A percentile compares a stretch with the other conserved stretches of the same genome.
Evolutionary conservation across 1,140 invertebrate species (phyloP).

Genomic region (Zaprionus ornatus): DNA sequence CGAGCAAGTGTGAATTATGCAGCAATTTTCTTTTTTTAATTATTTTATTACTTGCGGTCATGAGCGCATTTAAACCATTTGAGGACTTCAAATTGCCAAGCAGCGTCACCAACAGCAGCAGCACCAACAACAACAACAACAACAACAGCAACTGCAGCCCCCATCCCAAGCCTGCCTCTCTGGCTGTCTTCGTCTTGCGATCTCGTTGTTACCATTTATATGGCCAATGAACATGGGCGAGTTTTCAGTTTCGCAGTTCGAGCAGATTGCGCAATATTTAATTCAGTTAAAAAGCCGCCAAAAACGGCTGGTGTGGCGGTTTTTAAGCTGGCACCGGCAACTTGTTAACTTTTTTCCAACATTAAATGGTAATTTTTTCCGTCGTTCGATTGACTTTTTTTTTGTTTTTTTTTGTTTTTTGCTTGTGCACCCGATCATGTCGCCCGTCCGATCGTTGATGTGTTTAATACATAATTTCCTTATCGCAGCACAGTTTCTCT

Average conservation of each 20-base stretch:
- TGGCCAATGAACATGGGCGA: slow-evolving; percentile 75
- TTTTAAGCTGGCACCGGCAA: slow-evolving; percentile 55
- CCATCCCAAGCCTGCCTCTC: neutral
- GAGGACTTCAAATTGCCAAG: slow-evolving; percentile 65
- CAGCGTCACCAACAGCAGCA: slow-evolving; percentile 51
- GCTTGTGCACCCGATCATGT: slow-evolving; percentile 42
- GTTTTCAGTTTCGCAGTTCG: slow-evolving; percentile 42
- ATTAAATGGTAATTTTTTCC: slow-evolving; percentile 72
- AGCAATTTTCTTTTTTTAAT: slow-evolving; percentile 71
- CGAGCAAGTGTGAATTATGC: slow-evolving; percentile 73
- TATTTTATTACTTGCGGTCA: slow-evolving; percentile 82
- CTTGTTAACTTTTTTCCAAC: slow-evolving; percentile 71
- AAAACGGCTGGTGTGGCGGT: slow-evolving; percentile 72
- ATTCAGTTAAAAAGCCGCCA: slow-evolving; percentile 77
- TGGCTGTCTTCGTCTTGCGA: neutral
- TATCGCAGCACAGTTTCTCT: slow-evolving; percentile 53
- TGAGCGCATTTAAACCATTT: slow-evolving; percentile 80
- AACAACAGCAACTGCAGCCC: slow-evolving; percentile 39
- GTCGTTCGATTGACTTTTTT: slow-evolving; percentile 32
- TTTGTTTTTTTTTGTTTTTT: slow-evolving; percentile 37
- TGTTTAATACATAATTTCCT: slow-evolving; percentile 81
- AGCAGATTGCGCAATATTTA: slow-evolving; percentile 76
- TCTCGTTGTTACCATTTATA: slow-evolving; percentile 75
- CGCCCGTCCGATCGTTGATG: slow-evolving; percentile 68
- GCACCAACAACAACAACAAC: slow-evolving; percentile 51